These are phyloP conservation scores for Chamaetylas fuelleborni DNA, from an alignment of 2,113 vertebrate genomes.

Conservation along the genomic window DNA sequence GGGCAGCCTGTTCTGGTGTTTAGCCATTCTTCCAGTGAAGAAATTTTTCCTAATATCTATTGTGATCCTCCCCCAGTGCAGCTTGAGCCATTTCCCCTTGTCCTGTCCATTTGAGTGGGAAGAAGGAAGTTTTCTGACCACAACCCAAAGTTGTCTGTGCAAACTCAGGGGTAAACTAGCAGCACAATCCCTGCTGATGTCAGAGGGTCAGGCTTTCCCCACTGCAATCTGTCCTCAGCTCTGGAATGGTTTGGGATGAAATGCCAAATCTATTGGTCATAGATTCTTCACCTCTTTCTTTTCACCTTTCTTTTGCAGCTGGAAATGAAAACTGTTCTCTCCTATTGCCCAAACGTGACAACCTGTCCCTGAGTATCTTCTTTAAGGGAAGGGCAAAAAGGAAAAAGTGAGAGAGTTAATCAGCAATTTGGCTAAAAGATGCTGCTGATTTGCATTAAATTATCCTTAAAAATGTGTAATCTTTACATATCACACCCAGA, in stretches of 20 bases:
- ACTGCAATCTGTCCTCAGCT: background rate
- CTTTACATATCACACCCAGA: background rate
- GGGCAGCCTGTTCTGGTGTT: background rate
- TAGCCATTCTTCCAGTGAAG: background rate
- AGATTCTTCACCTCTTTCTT: background rate
- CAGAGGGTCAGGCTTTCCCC: background rate
- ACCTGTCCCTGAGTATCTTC: accelerated
- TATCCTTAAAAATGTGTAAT: background rate
- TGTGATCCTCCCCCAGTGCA: background rate
- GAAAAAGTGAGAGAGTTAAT: background rate
- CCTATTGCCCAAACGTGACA: accelerated
- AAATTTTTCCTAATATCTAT: accelerated
- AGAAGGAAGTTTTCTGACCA: background rate
- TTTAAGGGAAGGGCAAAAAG: background rate
- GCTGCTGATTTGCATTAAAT: background rate
- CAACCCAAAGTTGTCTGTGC: background rate
- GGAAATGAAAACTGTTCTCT: background rate
- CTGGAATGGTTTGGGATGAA: background rate
- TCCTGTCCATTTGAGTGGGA: background rate
- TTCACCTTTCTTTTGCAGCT: background rate
- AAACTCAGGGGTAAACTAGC: background rate
- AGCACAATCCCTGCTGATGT: background rate
- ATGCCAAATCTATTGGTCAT: background rate
- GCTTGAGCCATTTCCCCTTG: background rate
- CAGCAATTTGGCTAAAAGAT: background rate